phyloP scores from a whole-genome alignment of 2,113 vertebrate genomes.

The Sclerurus mexicanus region DNA sequence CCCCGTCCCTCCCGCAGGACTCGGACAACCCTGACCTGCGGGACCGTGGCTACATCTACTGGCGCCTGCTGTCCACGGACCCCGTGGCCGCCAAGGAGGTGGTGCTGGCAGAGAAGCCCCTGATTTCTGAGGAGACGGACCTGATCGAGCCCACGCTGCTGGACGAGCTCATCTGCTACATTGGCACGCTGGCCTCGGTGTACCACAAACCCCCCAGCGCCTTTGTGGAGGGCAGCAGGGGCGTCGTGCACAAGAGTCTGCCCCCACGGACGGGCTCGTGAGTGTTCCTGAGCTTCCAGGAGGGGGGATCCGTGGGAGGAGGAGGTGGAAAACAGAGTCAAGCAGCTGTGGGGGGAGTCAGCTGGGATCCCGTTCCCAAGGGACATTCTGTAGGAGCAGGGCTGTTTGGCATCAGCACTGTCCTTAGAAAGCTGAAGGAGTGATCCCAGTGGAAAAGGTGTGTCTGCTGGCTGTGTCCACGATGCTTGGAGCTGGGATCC shows the following conservation, averaged over 20 bases:
- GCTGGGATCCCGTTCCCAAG: background rate
- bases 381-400: too few relatives aligned
- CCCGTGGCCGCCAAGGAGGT: constrained; percentile 97
- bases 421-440: background rate
- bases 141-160: constrained; percentile 95
- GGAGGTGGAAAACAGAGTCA: background rate
- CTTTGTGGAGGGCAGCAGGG: constrained; percentile 96
- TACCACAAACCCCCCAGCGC: constrained; percentile 98
- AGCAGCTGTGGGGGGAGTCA: fast-evolving
- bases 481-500: background rate
- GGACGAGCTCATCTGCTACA: constrained; percentile 98
- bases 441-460: background rate
- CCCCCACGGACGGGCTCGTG: constrained; percentile 89
- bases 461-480: too few relatives aligned
- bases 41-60: constrained; percentile 98
- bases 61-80: constrained; percentile 98
- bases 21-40: constrained; percentile 96
- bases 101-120: constrained; percentile 94
- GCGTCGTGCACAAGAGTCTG: constrained; percentile 90
- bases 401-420: background rate
- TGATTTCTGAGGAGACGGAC: constrained; percentile 97
- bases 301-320: fast-evolving
- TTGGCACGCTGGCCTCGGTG: constrained; percentile 93
- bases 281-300: constrained; percentile 55
- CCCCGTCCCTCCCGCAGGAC: constrained; percentile 72